These are phyloP conservation scores for Trichacis sp. DNA, from an alignment of 2,888 invertebrate genomes.

Conservation along the genomic window DNA sequence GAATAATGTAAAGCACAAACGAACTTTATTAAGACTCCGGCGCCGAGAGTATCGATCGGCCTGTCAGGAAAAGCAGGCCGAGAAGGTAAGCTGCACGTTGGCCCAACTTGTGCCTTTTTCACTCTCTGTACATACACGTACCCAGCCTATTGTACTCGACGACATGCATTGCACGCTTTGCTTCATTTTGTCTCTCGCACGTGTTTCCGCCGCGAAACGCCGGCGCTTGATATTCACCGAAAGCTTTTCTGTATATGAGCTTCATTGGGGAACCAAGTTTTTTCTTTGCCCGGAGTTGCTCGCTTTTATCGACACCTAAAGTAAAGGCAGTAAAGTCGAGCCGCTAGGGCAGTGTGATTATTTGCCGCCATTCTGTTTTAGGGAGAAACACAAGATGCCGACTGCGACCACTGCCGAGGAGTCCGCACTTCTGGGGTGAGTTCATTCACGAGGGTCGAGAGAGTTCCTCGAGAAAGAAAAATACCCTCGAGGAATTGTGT, in stretches of 20 bases:
- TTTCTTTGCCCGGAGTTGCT: background rate
- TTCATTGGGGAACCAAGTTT: background rate
- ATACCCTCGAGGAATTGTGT: background rate
- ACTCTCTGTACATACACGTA: constrained; percentile 25
- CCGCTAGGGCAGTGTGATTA: constrained; percentile 63
- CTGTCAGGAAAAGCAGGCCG: constrained; percentile 55
- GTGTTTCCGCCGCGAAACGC: constrained; percentile 19
- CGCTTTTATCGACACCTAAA: constrained; percentile 5
- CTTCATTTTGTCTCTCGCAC: constrained; percentile 27
- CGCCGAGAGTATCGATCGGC: constrained; percentile 60
- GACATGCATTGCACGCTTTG: constrained; percentile 24
- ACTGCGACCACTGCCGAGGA: constrained; percentile 82
- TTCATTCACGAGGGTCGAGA: constrained; percentile 40
- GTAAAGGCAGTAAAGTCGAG: constrained; percentile 40
- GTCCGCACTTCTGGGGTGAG: constrained; percentile 91
- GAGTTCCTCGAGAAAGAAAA: constrained; percentile 1
- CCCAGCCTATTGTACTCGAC: constrained; percentile 16
- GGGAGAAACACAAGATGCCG: constrained; percentile 75
- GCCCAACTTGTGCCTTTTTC: constrained; percentile 48
- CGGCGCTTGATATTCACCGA: constrained; percentile 23
- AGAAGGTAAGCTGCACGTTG: constrained; percentile 52
- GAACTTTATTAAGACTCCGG: constrained; percentile 53
- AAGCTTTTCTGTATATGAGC: background rate
- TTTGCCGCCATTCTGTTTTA: constrained; percentile 67
- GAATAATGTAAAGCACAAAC: constrained; percentile 45